Evolutionary conservation across 1,140 invertebrate species (phyloP).

Genomic region (Zeugodacus cucurbitae): DNA sequence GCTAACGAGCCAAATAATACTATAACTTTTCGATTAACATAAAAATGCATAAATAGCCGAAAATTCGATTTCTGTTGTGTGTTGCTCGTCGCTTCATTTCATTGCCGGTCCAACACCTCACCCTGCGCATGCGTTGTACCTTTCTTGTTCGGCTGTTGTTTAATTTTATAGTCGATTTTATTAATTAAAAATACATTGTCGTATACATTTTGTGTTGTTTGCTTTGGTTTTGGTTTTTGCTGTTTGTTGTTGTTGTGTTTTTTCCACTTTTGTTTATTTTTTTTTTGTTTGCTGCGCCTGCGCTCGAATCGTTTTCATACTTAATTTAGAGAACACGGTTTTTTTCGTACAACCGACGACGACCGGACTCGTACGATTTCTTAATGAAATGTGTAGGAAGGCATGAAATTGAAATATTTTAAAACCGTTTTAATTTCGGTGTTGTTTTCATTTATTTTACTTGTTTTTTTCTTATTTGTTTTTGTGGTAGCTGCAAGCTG

Average conservation of each 20-base stretch:
- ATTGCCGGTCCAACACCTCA: neutral
- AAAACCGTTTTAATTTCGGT: neutral
- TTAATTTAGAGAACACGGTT: slow-evolving; percentile 11
- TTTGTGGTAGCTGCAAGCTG: neutral
- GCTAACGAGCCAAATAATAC: neutral
- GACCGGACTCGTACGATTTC: neutral
- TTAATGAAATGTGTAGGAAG: slow-evolving; percentile 27
- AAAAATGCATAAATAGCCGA: slow-evolving; percentile 16
- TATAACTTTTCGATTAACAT: neutral
- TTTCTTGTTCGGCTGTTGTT: neutral
- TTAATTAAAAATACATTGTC: slow-evolving; percentile 38
- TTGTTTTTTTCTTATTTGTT: neutral
- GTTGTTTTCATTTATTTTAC: neutral
- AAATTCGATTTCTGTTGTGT: neutral
- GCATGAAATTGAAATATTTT: slow-evolving; percentile 40
- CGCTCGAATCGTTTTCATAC: neutral
- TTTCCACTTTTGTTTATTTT: neutral
- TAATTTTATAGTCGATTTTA: slow-evolving; percentile 32
- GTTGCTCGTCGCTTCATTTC: neutral
- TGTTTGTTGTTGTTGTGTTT: neutral
- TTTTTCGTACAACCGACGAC: neutral
- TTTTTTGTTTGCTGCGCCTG: neutral
- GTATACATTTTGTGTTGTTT: neutral
- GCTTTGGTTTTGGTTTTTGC: neutral
- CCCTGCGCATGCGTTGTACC: neutral